Conservation (phyloP, 92 coral and sea anemone species). For the Siderastrea radians region DNA sequence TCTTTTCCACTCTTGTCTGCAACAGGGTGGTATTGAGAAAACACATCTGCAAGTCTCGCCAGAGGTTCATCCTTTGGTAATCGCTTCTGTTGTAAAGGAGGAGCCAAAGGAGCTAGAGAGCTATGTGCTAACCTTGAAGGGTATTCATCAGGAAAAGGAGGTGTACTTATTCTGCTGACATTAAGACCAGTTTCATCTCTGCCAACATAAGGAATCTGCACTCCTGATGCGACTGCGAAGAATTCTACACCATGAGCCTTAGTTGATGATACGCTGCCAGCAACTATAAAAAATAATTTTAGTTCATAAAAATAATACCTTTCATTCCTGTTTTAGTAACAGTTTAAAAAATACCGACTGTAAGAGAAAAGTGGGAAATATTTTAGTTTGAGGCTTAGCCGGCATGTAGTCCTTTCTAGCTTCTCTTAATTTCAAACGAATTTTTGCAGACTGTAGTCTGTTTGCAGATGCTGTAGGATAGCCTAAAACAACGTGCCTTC, state of each 20-base stretch:
- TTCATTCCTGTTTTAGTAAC: too few species aligned
- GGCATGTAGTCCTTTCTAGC: too few species aligned
- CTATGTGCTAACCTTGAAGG: conserved; percentile 42
- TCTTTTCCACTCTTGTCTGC: conserved; percentile 72
- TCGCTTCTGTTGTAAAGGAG: conserved; percentile 5
- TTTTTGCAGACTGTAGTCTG: too few species aligned
- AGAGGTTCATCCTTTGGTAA: conserved; percentile 46
- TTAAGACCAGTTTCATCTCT: conserved; percentile 73
- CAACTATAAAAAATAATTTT: conserved; percentile 40
- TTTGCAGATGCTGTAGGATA: too few species aligned
- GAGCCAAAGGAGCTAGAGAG: conserved; percentile 33
- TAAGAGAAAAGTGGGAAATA: too few species aligned
- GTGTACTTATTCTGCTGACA: conserved; percentile 29
- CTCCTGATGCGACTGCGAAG: conserved; percentile 94
- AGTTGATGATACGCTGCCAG: conserved; percentile 77
- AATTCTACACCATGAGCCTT: conserved; percentile 91
- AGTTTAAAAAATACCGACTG: too few species aligned
- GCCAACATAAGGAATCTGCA: conserved; percentile 97
- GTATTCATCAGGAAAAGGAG: conserved; percentile 36
- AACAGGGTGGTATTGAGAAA: conserved; percentile 69
- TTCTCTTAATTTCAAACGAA: too few species aligned
- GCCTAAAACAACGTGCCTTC: too few species aligned
- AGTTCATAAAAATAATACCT: too few species aligned
- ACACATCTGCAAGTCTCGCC: conserved; percentile 69
- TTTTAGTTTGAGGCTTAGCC: too few species aligned